Conservation (phyloP, 2,797 vertebrate genomes). For the Liasis olivaceus region DNA sequence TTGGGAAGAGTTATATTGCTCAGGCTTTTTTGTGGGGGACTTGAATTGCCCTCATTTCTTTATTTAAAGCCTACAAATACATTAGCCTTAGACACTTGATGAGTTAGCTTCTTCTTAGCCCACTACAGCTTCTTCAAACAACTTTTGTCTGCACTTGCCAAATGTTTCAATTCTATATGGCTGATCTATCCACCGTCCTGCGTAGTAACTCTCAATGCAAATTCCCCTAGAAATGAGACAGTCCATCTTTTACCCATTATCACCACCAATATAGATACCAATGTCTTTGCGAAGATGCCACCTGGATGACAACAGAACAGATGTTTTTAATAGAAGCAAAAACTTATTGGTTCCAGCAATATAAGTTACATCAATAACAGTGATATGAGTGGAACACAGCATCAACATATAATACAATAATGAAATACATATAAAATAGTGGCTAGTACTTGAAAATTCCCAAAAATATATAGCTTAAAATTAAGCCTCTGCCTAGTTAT, state of each 20-base stretch:
- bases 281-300: slow-evolving; percentile 71
- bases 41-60: slow-evolving; percentile 69
- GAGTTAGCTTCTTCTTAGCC: not conserved
- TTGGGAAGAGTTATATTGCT: slow-evolving; percentile 72
- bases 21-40: slow-evolving; percentile 59
- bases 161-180: not conserved
- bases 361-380: slow-evolving; percentile 44
- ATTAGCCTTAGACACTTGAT: not conserved
- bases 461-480: not conserved
- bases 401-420: not conserved
- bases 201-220: not conserved
- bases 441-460: not conserved
- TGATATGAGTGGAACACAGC: slow-evolving; percentile 44
- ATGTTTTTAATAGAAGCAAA: slow-evolving; percentile 54
- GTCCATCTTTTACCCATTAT: not conserved
- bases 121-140: slow-evolving; percentile 37
- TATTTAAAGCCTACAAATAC: slow-evolving; percentile 59
- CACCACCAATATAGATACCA: slow-evolving; percentile 40
- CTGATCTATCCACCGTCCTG: slow-evolving; percentile 35
- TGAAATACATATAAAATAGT: slow-evolving; percentile 11
- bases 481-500: not conserved
- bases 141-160: slow-evolving; percentile 39
- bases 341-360: slow-evolving; percentile 41
- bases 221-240: slow-evolving; percentile 52
- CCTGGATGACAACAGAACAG: slow-evolving; percentile 63